phyloP scores from a whole-genome alignment of 2,113 vertebrate species.

The Lipophrys pholis region DNA sequence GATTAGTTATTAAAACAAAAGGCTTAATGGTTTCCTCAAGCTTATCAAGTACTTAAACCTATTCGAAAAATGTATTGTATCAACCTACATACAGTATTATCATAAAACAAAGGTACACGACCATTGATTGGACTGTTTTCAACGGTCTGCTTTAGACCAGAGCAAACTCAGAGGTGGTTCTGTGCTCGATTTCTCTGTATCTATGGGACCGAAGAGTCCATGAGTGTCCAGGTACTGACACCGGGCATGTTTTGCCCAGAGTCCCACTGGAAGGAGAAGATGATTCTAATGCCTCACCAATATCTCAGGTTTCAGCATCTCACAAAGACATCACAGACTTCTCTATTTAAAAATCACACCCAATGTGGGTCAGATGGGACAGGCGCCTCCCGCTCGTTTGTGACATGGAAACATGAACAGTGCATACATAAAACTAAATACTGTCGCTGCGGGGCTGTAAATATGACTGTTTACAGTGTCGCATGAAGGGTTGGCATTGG shows the following conservation, averaged over 20 bases:
- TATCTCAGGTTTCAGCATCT: constrained; percentile 61
- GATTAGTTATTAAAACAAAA: no score
- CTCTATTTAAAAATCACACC: constrained; percentile 27
- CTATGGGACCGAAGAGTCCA: not conserved
- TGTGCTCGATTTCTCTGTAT: no score
- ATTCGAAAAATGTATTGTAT: no score
- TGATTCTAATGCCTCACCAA: constrained; percentile 13
- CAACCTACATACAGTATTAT: no score
- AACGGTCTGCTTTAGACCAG: no score
- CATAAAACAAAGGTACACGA: no score
- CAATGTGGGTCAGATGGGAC: constrained; percentile 64
- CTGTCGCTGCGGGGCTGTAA: not conserved
- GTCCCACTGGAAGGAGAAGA: constrained; percentile 11
- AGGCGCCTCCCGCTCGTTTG: constrained; percentile 41
- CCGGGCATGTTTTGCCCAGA: constrained; percentile 3
- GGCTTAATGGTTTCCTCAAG: no score
- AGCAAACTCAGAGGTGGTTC: no score
- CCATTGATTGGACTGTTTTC: no score
- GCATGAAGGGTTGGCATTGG: not conserved
- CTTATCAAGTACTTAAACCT: no score
- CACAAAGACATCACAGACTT: constrained; percentile 57
- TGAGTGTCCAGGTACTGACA: not conserved
- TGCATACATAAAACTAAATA: not conserved
- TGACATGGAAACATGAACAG: constrained; percentile 30
- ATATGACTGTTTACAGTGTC: not conserved